Conservation (phyloP, 30 jellyfish, hydroid and myxozoan genomes). For the Catostylus mosaicus region DNA sequence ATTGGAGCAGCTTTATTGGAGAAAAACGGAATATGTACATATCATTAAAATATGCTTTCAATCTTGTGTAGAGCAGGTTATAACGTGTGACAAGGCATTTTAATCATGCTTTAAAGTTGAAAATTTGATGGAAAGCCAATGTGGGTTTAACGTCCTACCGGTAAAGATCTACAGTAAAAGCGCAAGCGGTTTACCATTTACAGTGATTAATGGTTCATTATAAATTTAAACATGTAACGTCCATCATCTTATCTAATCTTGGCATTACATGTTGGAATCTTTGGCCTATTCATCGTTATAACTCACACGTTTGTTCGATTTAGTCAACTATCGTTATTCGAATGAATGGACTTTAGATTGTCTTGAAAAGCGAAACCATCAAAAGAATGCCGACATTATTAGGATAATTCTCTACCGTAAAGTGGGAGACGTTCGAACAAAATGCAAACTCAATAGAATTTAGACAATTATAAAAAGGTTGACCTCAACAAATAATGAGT, state of each 20-base stretch:
- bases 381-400: slow-evolving; percentile 8
- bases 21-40: no score
- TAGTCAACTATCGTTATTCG: not conserved
- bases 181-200: no score
- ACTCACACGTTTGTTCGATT: not conserved
- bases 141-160: no score
- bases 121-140: no score
- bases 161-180: no score
- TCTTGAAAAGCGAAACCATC: slow-evolving; percentile 1
- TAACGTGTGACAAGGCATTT: no score
- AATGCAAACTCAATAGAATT: not conserved
- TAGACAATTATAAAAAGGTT: not conserved
- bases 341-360: not conserved
- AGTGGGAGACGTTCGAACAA: not conserved
- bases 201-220: not conserved
- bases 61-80: no score
- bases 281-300: not conserved
- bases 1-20: no score
- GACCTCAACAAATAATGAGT: slow-evolving; percentile 21
- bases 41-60: no score
- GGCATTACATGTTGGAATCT: not conserved
- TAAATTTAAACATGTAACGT: not conserved
- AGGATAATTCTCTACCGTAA: not conserved
- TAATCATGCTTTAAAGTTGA: no score
- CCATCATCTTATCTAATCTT: not conserved